A percentile compares a stretch with the other conserved stretches of the same genome.
Conservation (phyloP, 2,797 vertebrate species). For the Pangasius macronema region DNA sequence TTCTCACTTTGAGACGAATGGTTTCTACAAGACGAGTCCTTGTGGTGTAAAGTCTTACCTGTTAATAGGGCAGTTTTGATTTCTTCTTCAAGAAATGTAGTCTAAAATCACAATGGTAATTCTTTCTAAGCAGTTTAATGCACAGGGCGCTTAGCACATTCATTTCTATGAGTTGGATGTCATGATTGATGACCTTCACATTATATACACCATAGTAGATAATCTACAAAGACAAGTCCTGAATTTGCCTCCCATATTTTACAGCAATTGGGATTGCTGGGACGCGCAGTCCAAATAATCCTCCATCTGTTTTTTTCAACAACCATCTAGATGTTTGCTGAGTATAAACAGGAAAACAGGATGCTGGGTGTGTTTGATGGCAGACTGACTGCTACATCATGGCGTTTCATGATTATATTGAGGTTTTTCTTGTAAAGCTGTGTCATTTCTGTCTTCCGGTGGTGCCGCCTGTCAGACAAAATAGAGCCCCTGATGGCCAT, state of each 20-base stretch:
- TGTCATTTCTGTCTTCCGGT: conserved; percentile 57
- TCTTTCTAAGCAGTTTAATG: not conserved
- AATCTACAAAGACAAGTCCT: not conserved
- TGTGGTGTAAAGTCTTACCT: no score
- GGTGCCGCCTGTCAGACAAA: conserved; percentile 67
- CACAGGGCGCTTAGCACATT: not conserved
- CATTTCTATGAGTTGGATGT: not conserved
- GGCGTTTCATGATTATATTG: conserved; percentile 62
- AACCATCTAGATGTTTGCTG: conserved; percentile 16
- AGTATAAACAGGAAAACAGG: conserved; percentile 36
- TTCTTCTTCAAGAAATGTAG: not conserved
- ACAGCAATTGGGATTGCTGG: not conserved
- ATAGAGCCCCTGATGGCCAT: conserved; percentile 67
- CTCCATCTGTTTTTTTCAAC: conserved; percentile 7
- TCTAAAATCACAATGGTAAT: not conserved
- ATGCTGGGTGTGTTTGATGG: conserved; percentile 41
- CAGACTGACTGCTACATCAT: conserved; percentile 41
- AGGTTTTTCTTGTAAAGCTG: conserved; percentile 56
- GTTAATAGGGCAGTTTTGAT: not conserved
- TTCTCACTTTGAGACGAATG: no score
- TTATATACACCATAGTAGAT: not conserved
- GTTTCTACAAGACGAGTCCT: no score
- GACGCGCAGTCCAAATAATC: conserved; percentile 9
- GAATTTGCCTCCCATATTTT: not conserved
- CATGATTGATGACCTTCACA: not conserved